Base-by-base conservation (phyloP, 2,113 vertebrate genomes). In the Protomyctophum bolini region DNA sequence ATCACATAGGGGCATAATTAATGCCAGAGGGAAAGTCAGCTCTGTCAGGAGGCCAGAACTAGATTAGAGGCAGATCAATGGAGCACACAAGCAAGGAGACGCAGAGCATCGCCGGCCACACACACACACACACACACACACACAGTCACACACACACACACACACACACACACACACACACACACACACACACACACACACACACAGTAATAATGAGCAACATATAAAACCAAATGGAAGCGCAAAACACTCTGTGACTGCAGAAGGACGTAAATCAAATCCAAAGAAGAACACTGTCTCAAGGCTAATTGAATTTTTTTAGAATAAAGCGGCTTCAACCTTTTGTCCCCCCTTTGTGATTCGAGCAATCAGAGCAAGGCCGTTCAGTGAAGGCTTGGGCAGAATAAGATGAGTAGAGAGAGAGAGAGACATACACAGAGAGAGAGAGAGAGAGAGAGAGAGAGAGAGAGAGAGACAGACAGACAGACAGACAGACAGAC, bases 1-100 rank as follows among this genome's bases (percentile, higher is more conserved):
- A 89, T 91, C 92, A 83, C 71, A 87, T 61, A 70, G 71, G 77
- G 63, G 79, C 83, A 79, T 91, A 93, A 95, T 94, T 93, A 94
- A 93, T 92, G 93, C 89, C 87, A 87, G 77, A 75, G 92, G 92
- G 80, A 60, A 41, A 62, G 71, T 9, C 73, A 72, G 85, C 83
- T 78, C 74, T 86, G 77, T 77, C 70, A 70, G 70, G 70, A 91
- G 78, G 91, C 71, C 73, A 82, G 81, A 91, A 92, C 66, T 73
- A 80, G 79, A 92, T 89, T 89, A 90, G 82, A 83, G 70, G 67
- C 81, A 76, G 81, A 91, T 93, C 92, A 89, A 92, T 93, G 77
- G 62, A 74, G 70, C 68, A 63, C 21, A 46, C 68, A 72, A 83
- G 79, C 48, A 79, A 75, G 69, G 7, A 79, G 70, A 82, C 83